Percentiles rank a stretch among this genome's conserved stretches.
phyloP scores from a whole-genome alignment of 1,140 invertebrate species.

The Brachystomella parvula region DNA sequence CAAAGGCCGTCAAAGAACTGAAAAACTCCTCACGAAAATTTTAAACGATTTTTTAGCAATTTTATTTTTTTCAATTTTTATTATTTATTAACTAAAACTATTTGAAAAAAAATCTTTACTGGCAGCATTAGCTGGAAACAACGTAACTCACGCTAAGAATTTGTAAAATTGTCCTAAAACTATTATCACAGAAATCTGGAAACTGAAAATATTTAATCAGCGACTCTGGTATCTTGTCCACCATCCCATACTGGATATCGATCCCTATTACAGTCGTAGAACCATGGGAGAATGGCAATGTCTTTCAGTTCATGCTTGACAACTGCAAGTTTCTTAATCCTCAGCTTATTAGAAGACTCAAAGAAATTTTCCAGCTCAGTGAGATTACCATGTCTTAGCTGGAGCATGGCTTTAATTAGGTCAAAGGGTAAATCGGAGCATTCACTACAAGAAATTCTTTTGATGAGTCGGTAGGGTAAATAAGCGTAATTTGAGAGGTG shows the following conservation, averaged over 20 bases:
- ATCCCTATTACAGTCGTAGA: constrained; percentile 7
- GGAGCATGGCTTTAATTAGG: not conserved
- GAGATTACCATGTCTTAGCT: not conserved
- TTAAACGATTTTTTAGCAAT: no score
- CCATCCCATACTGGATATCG: constrained; percentile 8
- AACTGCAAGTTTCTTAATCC: not conserved
- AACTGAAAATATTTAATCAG: no score
- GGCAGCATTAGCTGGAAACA: no score
- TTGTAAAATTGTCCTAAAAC: no score
- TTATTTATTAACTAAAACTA: no score
- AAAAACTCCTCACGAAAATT: no score
- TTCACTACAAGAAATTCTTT: not conserved
- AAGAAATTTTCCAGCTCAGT: not conserved
- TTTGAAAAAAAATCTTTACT: no score
- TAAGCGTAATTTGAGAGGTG: constrained; percentile 21
- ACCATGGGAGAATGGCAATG: constrained; percentile 12
- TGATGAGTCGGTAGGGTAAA: constrained; percentile 8
- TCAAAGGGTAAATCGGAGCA: not conserved
- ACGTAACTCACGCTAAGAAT: no score
- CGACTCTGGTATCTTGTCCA: constrained; percentile 1
- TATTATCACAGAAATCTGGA: no score
- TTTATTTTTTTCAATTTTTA: no score
- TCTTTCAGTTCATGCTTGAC: not conserved
- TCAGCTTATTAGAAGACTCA: not conserved
- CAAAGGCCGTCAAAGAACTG: no score